These are phyloP conservation scores for Isotomurus palustris DNA, from an alignment of 2,888 invertebrate species.

Conservation along the genomic window DNA sequence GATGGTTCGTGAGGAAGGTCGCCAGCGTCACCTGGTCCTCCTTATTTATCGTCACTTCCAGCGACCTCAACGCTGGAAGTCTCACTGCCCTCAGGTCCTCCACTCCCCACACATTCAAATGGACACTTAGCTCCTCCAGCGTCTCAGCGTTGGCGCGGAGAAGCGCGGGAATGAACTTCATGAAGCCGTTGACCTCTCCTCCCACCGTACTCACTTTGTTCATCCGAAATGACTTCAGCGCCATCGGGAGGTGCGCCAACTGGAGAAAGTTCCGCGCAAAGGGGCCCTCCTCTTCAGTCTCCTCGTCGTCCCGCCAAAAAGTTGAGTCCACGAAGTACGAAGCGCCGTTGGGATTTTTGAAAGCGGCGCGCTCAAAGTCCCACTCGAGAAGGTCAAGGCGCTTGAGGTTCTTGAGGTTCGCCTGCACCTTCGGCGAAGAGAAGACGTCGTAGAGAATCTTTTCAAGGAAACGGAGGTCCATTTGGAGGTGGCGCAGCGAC, in stretches of 20 bases:
- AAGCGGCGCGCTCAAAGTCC: background rate
- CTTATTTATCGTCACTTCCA: slow-evolving; percentile 15
- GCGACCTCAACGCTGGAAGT: slow-evolving; percentile 23
- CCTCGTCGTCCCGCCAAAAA: slow-evolving; percentile 20
- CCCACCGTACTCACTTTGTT: slow-evolving; percentile 18
- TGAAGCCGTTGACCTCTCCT: slow-evolving; percentile 12
- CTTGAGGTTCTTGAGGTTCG: slow-evolving; percentile 11
- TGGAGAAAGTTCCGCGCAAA: slow-evolving; percentile 34
- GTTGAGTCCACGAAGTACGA: too few relatives aligned
- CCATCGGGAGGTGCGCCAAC: slow-evolving; percentile 20
- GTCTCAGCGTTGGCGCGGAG: slow-evolving; percentile 16
- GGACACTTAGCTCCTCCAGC: slow-evolving; percentile 23
- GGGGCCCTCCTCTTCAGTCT: slow-evolving; percentile 22
- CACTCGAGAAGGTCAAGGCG: slow-evolving; percentile 9
- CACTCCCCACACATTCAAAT: slow-evolving; percentile 26
- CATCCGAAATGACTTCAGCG: slow-evolving; percentile 15
- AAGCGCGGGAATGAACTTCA: slow-evolving; percentile 27
- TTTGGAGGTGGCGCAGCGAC: background rate
- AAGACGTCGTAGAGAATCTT: slow-evolving; percentile 20
- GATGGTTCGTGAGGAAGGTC: slow-evolving; percentile 29
- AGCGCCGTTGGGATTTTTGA: slow-evolving; percentile 17
- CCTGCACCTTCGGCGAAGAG: slow-evolving; percentile 10
- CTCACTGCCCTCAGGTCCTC: slow-evolving; percentile 20
- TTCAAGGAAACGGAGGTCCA: slow-evolving; percentile 14
- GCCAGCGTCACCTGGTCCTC: slow-evolving; percentile 7